Conservation (phyloP, 2,797 vertebrate genomes). For the Oreochromis mossambicus region DNA sequence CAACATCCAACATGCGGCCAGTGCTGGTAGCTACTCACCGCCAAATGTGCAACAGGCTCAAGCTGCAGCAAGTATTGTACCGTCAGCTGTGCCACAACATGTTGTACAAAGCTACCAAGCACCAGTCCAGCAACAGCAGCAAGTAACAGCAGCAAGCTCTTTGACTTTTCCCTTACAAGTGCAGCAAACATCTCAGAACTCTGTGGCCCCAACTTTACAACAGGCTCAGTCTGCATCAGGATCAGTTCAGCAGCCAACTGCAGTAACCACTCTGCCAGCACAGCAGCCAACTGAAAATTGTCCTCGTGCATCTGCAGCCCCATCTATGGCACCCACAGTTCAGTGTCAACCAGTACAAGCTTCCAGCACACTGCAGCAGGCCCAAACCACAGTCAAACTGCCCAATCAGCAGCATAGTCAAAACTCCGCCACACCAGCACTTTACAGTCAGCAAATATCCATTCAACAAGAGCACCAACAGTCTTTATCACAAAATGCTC, state of each 20-base stretch:
- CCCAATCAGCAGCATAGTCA: slow-evolving; percentile 48
- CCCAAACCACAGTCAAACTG: slow-evolving; percentile 25
- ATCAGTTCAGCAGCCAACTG: slow-evolving; percentile 38
- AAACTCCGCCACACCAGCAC: slow-evolving; percentile 51
- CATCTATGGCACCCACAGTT: slow-evolving; percentile 47
- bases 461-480: slow-evolving; percentile 59
- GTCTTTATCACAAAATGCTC: slow-evolving; percentile 32
- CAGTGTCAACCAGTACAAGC: slow-evolving; percentile 50
- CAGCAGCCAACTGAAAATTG: slow-evolving; percentile 53
- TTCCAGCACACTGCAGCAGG: slow-evolving; percentile 42
- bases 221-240: slow-evolving; percentile 30
- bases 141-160: slow-evolving; percentile 16
- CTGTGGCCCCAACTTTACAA: slow-evolving; percentile 23
- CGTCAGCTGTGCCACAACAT: slow-evolving; percentile 45
- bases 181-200: slow-evolving; percentile 45
- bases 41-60: slow-evolving; percentile 40
- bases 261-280: slow-evolving; percentile 17
- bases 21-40: slow-evolving; percentile 29
- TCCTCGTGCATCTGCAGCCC: slow-evolving; percentile 20
- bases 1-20: slow-evolving; percentile 58
- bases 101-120: slow-evolving; percentile 59
- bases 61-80: slow-evolving; percentile 11
- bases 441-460: slow-evolving; percentile 57
- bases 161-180: slow-evolving; percentile 30
- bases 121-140: slow-evolving; percentile 38